Evolutionary conservation across 2,797 vertebrate genomes (phyloP).

Genomic region (Tamandua tetradactyla): DNA sequence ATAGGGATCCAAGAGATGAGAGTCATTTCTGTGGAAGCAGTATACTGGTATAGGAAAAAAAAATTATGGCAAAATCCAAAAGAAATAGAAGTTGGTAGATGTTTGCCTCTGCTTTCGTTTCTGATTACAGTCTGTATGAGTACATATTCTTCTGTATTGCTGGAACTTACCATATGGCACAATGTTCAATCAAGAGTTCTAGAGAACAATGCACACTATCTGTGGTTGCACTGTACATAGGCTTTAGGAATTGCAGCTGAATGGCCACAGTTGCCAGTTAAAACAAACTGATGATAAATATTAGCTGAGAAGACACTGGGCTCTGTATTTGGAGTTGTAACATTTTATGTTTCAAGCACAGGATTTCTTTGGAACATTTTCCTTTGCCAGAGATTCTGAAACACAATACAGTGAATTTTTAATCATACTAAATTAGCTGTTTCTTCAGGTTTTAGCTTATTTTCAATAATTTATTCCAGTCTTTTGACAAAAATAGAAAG

Average conservation of each 20-base stretch:
- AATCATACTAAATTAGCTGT: background rate
- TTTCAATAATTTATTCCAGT: background rate
- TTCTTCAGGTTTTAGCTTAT: background rate
- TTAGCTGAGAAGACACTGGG: background rate
- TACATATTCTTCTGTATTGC: background rate
- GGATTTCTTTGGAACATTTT: background rate
- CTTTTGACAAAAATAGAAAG: background rate
- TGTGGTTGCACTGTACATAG: background rate
- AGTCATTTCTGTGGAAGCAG: background rate
- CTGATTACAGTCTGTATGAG: background rate
- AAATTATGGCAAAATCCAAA: background rate
- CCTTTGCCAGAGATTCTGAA: constrained; percentile 18
- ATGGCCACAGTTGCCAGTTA: background rate
- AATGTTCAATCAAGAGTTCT: constrained; percentile 7
- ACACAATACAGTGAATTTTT: background rate
- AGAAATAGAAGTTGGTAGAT: background rate
- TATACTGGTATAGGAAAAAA: background rate
- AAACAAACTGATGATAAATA: background rate
- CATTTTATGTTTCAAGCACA: background rate
- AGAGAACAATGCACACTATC: background rate
- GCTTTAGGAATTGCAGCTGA: background rate
- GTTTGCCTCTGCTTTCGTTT: background rate
- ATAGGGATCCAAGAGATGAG: background rate
- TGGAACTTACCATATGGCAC: background rate
- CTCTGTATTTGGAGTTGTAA: background rate